Percentiles rank a stretch among this genome's conserved stretches.
These are phyloP conservation scores for Agrilus mali DNA, from an alignment of 2,888 invertebrate genomes.

Conservation along the genomic window DNA sequence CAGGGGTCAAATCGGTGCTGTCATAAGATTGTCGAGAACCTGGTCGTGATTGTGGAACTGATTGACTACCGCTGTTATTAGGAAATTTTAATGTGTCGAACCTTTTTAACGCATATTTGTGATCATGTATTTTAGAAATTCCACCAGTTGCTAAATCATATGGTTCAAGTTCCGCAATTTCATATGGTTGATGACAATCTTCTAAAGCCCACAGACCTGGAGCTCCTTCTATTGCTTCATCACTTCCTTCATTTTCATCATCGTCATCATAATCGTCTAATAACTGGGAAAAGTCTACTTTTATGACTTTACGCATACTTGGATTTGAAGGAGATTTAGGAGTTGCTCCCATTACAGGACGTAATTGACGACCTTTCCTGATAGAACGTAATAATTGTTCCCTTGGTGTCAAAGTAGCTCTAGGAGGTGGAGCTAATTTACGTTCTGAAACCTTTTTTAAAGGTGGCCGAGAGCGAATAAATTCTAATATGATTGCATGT, in stretches of 20 bases:
- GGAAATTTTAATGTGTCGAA: constrained; percentile 1
- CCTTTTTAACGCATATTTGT: constrained; percentile 51
- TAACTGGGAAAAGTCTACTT: constrained; percentile 70
- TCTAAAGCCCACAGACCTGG: constrained; percentile 43
- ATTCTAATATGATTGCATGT: constrained; percentile 89
- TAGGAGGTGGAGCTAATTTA: constrained; percentile 58
- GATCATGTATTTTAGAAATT: constrained; percentile 53
- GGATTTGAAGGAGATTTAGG: constrained; percentile 17
- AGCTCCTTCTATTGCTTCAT: constrained; percentile 21
- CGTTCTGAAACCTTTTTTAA: constrained; percentile 82
- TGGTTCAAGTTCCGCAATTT: constrained; percentile 62
- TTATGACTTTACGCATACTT: constrained; percentile 53
- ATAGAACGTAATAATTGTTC: constrained; percentile 82
- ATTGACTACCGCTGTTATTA: constrained; percentile 39
- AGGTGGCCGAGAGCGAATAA: constrained; percentile 90
- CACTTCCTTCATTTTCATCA: constrained; percentile 21
- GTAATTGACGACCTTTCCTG: constrained; percentile 57
- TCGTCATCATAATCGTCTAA: constrained; percentile 41
- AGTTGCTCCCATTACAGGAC: constrained; percentile 41
- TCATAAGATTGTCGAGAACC: constrained; percentile 47
- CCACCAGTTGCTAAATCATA: constrained; percentile 77
- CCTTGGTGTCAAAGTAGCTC: constrained; percentile 61
- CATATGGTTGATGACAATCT: constrained; percentile 70
- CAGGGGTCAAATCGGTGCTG: constrained; percentile 32
- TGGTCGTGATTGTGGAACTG: constrained; percentile 59